phyloP scores from a whole-genome alignment of 2,888 invertebrate species.

The Phengaris arion region DNA sequence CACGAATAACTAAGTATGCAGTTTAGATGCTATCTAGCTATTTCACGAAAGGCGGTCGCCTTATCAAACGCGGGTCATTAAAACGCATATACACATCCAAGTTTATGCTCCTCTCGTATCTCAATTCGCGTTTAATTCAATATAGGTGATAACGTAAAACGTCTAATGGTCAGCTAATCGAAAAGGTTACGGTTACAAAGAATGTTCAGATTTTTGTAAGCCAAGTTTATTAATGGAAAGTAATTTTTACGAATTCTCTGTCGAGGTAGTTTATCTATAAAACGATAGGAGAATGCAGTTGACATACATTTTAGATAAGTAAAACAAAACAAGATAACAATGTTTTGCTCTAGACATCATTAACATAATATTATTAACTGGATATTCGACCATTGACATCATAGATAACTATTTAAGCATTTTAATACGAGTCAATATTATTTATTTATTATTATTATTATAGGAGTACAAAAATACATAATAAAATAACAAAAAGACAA shows the following conservation, averaged over 20 bases:
- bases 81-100: slow-evolving; percentile 18
- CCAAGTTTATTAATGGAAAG: not conserved
- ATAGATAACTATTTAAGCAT: not conserved
- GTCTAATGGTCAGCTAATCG: slow-evolving; percentile 17
- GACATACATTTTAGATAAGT: not conserved
- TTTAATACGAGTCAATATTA: too few species aligned
- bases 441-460: too few species aligned
- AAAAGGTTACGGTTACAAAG: not conserved
- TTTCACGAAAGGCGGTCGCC: slow-evolving; percentile 56
- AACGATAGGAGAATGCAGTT: not conserved
- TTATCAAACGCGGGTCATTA: slow-evolving; percentile 29
- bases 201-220: slow-evolving; percentile 1
- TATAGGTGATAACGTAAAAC: slow-evolving; percentile 22
- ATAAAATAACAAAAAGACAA: too few species aligned
- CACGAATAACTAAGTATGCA: slow-evolving; percentile 49
- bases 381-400: not conserved
- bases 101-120: slow-evolving; percentile 16
- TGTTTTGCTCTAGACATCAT: not conserved
- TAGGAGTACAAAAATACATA: too few species aligned
- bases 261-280: not conserved
- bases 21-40: slow-evolving; percentile 62
- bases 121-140: slow-evolving; percentile 23
- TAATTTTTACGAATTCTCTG: not conserved
- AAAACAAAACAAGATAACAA: not conserved
- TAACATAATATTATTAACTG: not conserved